phyloP scores from a whole-genome alignment of 1,140 invertebrate genomes.

The Cyrtorhinus lividipennis region DNA sequence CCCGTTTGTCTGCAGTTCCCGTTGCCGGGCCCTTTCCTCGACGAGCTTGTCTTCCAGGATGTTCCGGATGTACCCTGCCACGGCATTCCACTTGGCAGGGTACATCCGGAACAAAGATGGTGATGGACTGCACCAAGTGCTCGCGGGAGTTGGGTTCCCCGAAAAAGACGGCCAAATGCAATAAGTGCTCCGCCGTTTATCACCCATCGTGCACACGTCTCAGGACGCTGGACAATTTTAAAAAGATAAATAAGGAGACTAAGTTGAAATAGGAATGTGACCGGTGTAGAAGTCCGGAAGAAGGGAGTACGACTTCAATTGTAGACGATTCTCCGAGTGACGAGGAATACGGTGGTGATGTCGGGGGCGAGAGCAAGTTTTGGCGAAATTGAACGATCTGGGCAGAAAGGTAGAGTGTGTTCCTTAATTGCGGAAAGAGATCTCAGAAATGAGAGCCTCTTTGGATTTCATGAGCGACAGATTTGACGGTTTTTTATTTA shows the following conservation, averaged over 20 bases:
- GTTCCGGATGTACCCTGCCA: no score
- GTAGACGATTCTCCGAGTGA: not conserved
- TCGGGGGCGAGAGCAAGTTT: not conserved
- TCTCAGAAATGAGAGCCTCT: not conserved
- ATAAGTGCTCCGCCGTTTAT: not conserved
- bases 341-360: no score
- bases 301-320: not conserved
- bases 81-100: no score
- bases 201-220: not conserved
- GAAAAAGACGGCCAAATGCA: not conserved
- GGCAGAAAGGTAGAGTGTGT: not conserved
- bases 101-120: no score
- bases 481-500: not conserved
- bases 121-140: not conserved
- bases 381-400: not conserved
- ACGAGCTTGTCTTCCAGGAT: no score
- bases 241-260: not conserved
- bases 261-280: not conserved
- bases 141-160: not conserved
- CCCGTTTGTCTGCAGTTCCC: no score
- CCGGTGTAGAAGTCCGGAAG: not conserved
- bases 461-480: not conserved
- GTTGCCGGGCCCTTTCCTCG: no score
- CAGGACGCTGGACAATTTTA: not conserved
- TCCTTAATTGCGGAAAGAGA: not conserved